Percentiles rank a stretch among this genome's conserved stretches.
These are phyloP conservation scores for Selene dorsalis DNA, from an alignment of 2,797 vertebrate genomes.

Conservation along the genomic window DNA sequence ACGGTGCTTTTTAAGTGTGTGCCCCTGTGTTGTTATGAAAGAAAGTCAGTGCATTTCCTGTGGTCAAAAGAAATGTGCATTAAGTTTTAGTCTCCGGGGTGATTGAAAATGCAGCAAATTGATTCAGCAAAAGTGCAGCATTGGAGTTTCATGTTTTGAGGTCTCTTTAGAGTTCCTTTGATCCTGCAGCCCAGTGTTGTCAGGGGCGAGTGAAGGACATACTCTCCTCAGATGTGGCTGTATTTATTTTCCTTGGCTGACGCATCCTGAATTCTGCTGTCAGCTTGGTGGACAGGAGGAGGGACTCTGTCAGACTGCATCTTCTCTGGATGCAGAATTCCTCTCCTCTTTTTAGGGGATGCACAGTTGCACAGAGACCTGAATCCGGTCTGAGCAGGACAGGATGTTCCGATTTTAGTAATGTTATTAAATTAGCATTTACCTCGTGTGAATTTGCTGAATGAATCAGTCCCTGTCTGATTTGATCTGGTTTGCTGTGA, in stretches of 20 bases:
- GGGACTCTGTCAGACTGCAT: constrained; percentile 47
- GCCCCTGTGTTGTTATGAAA: not conserved
- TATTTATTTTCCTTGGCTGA: constrained; percentile 57
- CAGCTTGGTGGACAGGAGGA: constrained; percentile 47
- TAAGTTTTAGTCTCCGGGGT: constrained; percentile 46
- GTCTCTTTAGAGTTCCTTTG: constrained; percentile 65
- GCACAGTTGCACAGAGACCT: constrained; percentile 32
- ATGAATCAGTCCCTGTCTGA: constrained; percentile 44
- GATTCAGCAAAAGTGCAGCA: constrained; percentile 62
- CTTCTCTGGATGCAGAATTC: constrained; percentile 27
- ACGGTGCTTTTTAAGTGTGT: not conserved
- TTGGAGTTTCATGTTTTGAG: constrained; percentile 53
- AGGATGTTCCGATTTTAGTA: constrained; percentile 48
- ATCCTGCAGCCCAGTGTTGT: constrained; percentile 58
- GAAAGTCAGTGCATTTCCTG: constrained; percentile 11
- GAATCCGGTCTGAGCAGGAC: constrained; percentile 42
- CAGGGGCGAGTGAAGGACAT: constrained; percentile 66
- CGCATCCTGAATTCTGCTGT: constrained; percentile 53
- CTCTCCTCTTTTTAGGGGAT: constrained; percentile 25
- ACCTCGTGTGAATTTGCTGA: constrained; percentile 46
- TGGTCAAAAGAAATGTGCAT: constrained; percentile 31
- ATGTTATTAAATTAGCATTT: constrained; percentile 40
- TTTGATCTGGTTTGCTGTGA: constrained; percentile 19
- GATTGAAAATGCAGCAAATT: constrained; percentile 65
- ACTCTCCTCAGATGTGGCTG: constrained; percentile 54